phyloP scores from a whole-genome alignment of 2,888 invertebrate species.

The Lysandra bellargus region DNA sequence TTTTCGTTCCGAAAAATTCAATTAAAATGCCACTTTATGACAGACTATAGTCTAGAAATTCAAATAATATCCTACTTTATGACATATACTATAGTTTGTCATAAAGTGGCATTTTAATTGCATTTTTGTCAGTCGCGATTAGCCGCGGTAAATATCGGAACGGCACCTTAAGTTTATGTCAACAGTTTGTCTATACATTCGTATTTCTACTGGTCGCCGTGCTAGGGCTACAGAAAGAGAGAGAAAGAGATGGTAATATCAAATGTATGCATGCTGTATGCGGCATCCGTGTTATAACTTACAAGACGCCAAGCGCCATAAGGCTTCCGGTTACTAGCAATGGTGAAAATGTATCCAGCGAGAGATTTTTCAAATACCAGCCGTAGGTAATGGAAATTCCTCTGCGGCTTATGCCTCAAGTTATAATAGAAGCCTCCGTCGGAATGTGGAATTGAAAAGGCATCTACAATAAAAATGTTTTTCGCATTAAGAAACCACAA shows the following conservation, averaged over 20 bases:
- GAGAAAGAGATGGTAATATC: neutral
- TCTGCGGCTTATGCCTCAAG: slow-evolving; percentile 9
- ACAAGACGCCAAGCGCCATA: slow-evolving; percentile 26
- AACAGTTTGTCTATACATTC: no score
- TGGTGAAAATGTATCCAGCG: slow-evolving; percentile 3
- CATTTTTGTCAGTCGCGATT: no score
- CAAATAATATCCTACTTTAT: no score
- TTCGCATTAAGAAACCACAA: slow-evolving; percentile 3
- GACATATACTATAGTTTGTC: no score
- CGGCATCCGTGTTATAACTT: neutral
- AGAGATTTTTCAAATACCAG: slow-evolving; percentile 24
- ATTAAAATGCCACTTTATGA: no score
- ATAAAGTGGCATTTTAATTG: no score
- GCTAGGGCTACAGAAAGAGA: neutral
- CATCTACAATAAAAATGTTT: neutral
- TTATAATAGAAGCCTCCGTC: slow-evolving; percentile 15
- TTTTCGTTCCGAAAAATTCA: no score
- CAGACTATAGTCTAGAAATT: no score
- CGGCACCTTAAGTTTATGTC: no score
- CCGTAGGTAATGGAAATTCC: slow-evolving; percentile 14
- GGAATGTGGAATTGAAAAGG: slow-evolving; percentile 10
- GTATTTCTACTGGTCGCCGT: no score
- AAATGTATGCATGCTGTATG: slow-evolving; percentile 16
- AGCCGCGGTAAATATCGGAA: no score
- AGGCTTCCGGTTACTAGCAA: slow-evolving; percentile 21